Evolutionary conservation across 2,113 vertebrate species (phyloP).

Genomic region (Chauna torquata): DNA sequence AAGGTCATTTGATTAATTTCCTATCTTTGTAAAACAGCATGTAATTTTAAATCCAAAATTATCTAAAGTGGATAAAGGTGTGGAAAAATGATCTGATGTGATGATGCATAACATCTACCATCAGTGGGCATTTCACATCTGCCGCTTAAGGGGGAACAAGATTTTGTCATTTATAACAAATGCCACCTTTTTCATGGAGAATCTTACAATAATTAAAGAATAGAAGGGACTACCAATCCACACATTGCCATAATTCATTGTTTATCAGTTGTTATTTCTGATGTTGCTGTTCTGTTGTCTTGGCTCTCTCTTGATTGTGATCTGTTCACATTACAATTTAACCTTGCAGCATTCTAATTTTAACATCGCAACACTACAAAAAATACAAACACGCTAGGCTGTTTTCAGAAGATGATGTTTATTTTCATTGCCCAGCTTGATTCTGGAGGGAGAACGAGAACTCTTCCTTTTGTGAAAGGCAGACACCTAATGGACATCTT

Average conservation of each 20-base stretch:
- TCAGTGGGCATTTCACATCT: constrained; percentile 22
- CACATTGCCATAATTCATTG: background rate
- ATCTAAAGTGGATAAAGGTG: constrained; percentile 32
- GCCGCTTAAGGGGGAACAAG: background rate
- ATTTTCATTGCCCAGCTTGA: background rate
- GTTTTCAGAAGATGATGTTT: background rate
- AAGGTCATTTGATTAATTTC: constrained; percentile 26
- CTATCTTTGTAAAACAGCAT: constrained; percentile 22
- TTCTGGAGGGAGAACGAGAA: background rate
- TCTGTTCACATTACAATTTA: constrained; percentile 14
- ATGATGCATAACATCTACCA: background rate
- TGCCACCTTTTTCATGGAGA: constrained; percentile 9
- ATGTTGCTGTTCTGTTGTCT: constrained; percentile 17
- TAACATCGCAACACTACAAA: background rate
- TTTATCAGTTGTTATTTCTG: background rate
- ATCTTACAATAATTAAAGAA: background rate
- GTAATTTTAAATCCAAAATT: constrained; percentile 26
- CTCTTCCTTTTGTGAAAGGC: background rate
- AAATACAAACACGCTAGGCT: background rate
- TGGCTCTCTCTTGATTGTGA: constrained; percentile 7
- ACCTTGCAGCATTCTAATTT: constrained; percentile 56
- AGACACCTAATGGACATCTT: background rate
- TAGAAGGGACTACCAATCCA: background rate
- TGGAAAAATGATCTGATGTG: background rate
- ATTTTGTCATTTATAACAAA: background rate